A percentile compares a stretch with the other conserved stretches of the same genome.
Conservation (phyloP, 1,140 invertebrate genomes). For the Temnothorax curvispinosus region DNA sequence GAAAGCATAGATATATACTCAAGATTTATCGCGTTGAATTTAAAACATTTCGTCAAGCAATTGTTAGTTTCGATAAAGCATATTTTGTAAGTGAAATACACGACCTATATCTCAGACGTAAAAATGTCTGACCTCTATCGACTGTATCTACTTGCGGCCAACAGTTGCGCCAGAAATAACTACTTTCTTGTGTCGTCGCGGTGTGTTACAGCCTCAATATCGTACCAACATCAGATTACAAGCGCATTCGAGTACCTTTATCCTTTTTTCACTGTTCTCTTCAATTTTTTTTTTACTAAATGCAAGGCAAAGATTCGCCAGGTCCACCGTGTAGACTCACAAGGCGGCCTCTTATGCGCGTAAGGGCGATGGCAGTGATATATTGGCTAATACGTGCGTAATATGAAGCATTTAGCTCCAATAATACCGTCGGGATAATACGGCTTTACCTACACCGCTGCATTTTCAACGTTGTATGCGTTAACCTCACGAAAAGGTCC, state of each 20-base stretch:
- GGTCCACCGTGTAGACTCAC: slow-evolving; percentile 35
- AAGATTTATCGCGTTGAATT: background rate
- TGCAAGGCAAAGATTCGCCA: background rate
- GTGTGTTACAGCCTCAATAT: background rate
- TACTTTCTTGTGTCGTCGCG: background rate
- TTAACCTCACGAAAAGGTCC: slow-evolving; percentile 20
- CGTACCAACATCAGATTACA: background rate
- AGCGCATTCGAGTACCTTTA: background rate
- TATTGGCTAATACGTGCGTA: slow-evolving; percentile 60
- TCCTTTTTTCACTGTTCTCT: background rate
- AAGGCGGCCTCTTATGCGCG: background rate
- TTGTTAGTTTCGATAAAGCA: background rate
- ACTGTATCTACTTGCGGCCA: background rate
- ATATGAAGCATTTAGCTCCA: slow-evolving; percentile 62
- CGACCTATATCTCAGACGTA: background rate
- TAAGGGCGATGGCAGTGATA: background rate
- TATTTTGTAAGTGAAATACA: background rate
- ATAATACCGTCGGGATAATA: slow-evolving; percentile 65
- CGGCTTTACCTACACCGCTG: background rate
- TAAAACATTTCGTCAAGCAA: background rate
- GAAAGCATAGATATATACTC: background rate
- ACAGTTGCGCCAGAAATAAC: background rate
- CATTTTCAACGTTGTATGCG: slow-evolving; percentile 12
- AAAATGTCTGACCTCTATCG: background rate
- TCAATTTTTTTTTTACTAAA: background rate